Evolutionary conservation across 2,797 vertebrate species (phyloP), one percentile per base, ranked within the genome.

Genomic region (Siniperca undulata): DNA sequence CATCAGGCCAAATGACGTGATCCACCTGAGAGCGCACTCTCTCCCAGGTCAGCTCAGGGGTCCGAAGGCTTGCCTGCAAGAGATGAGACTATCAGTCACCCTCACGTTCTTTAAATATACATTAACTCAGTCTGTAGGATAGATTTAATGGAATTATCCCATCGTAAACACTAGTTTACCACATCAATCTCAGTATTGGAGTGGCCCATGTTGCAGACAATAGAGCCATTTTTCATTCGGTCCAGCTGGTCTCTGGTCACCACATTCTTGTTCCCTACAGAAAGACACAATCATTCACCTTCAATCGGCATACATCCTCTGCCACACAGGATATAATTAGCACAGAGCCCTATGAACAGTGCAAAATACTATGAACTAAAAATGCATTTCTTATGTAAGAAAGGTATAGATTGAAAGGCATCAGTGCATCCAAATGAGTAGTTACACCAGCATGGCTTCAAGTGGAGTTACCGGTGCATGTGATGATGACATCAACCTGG

Each of bases 201-300:
- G 93, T 99, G 98, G 42, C 98, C 98, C 98, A 99, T 99, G 90
- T 99, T 99, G 93, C 98, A 99, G 1, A 99, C 97, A 4, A 99
- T 98, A 69, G 96, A 97, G 86, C 97, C 97, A 71, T 98, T 99
- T 91, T 98, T 99, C 97, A 99, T 98, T 48, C 98, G 93, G 78
- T 99, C 98, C 92, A 99, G 94, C 84, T 99, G 98, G 46, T 99
- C 98, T 80, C 98, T 95, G 56, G 97, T 98, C 89, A 99, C 98
- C 48, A 99, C 98, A 2, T 99, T 99, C 92, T 99, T 99, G 91
- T 99, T 99, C 74, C 98, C 98, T 99, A 72, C 13, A 81, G 46
- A 72, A 42, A 84, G 20, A 80, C 17, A 85, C 22, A 70, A 55
- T 30, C 9, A 55, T 46, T 72, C 56, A 70, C 7, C 36, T 36